A percentile compares a stretch with the other conserved stretches of the same genome.
phyloP scores from a whole-genome alignment of 2,797 vertebrate genomes.

The Eleutherodactylus coqui region DNA sequence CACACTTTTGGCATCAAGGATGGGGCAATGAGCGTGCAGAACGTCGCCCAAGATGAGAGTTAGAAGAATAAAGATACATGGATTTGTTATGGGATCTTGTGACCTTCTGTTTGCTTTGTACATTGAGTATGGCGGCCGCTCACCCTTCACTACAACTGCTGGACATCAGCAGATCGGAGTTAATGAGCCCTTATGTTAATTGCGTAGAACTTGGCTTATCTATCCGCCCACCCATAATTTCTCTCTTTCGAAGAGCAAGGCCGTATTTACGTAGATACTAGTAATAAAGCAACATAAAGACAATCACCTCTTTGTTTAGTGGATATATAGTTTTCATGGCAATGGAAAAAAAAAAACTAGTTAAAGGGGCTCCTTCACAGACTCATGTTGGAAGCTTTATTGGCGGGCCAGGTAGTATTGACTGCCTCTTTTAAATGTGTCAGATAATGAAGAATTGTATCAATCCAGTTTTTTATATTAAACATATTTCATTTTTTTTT shows the following conservation, averaged over 20 bases:
- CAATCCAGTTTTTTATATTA: too few species aligned
- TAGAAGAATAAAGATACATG: too few species aligned
- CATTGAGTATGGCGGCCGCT: not conserved
- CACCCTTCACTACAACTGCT: not conserved
- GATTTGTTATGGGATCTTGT: not conserved
- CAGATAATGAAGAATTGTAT: too few species aligned
- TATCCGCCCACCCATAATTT: slow-evolving; percentile 1
- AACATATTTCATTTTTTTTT: too few species aligned
- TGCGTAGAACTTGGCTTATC: not conserved
- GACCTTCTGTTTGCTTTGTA: not conserved
- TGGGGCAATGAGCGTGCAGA: too few species aligned
- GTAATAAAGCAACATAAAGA: not conserved
- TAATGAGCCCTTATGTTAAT: not conserved
- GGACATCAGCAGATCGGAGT: not conserved
- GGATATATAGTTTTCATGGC: not conserved
- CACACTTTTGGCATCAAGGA: not conserved
- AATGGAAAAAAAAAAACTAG: not conserved
- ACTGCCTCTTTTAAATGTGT: not conserved
- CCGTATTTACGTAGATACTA: not conserved
- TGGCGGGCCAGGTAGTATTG: not conserved
- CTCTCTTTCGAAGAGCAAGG: not conserved
- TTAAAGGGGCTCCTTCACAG: not conserved
- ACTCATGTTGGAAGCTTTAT: not conserved
- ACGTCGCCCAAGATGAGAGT: too few species aligned
- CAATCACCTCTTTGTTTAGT: not conserved